phyloP scores from a whole-genome alignment of 2,113 vertebrate species.

The Asarcornis scutulata region DNA sequence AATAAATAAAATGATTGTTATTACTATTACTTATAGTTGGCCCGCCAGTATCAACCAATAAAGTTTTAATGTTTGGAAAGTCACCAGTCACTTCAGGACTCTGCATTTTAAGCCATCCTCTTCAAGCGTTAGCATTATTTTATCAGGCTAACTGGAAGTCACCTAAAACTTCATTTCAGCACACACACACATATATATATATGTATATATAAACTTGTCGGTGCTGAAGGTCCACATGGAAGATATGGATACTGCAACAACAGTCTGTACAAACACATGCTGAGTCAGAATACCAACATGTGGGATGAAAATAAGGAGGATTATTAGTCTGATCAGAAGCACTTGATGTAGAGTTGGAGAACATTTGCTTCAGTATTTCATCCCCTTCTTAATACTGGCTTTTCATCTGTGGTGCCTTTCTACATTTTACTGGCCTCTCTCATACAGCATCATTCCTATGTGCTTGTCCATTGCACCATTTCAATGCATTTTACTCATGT shows the following conservation, averaged over 20 bases:
- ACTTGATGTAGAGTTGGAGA: not conserved
- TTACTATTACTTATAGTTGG: slow-evolving; percentile 28
- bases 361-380: not conserved
- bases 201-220: not conserved
- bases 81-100: not conserved
- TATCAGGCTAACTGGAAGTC: not conserved
- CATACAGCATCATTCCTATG: not conserved
- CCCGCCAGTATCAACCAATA: not conserved
- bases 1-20: slow-evolving; percentile 69
- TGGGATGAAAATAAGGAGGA: not conserved
- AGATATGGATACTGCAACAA: rapidly evolving
- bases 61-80: slow-evolving; percentile 11
- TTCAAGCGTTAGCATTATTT: not conserved
- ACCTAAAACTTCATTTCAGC: not conserved
- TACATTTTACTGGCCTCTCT: not conserved
- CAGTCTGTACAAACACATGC: not conserved
- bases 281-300: not conserved
- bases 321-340: not conserved
- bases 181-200: not conserved
- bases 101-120: not conserved
- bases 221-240: not conserved
- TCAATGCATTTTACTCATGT: not conserved
- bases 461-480: not conserved
- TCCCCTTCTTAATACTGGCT: not conserved
- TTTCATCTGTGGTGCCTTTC: not conserved